Base-by-base conservation (phyloP, 2,888 invertebrate species). In the Drosophila paranaensis region DNA sequence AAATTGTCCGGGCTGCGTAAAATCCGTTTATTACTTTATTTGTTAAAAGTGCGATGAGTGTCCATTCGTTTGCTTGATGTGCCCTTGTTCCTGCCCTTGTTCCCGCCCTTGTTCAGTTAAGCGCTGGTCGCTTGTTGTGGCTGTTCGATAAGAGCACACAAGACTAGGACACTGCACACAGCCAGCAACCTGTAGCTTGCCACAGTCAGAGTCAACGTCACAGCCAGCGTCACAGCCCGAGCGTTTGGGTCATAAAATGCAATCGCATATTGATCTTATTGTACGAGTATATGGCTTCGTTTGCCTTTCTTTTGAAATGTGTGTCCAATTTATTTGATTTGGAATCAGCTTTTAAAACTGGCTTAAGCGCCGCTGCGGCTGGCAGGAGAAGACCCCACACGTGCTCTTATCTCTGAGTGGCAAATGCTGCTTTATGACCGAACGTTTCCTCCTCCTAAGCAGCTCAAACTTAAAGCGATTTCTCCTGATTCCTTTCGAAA, bases 11-110 rank as follows among this genome's bases (percentile, higher is more conserved):
- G 69, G 73, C 71, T 68, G 87, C 88, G 81, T 87, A 71, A 81
- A 84, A 90, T 87, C 76, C 77, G 78, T 82, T 89, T 88, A 89
- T 90, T 90, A 84, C 88, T 89, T 89, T 87, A 89, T 90, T 90
- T 90, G 74, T 64, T 40, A 65, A 51, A 63, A 74, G 74, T 78
- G 71, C 57, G 57, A 70, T 68, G 71, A 63, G 73, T 64, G 64
- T 71, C 56, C 72, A 39, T 20, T 58, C 50, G 50, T 71, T 54
- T 40, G 33, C 46, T 55, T 51, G 42, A 35, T 20, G 68, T 77
- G 58, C 30, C 30, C 30, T 33, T 33, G 30, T 6, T 8, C 30
- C 30, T 9, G 33, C 37, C 62, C 48, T 33, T 33, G 30, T 6
- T 8, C 30, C 30, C 1, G 33, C 37, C 62, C 48, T 60, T 56